Evolutionary conservation across 2,113 vertebrate species (phyloP).

Genomic region (Patagioenas fasciata): DNA sequence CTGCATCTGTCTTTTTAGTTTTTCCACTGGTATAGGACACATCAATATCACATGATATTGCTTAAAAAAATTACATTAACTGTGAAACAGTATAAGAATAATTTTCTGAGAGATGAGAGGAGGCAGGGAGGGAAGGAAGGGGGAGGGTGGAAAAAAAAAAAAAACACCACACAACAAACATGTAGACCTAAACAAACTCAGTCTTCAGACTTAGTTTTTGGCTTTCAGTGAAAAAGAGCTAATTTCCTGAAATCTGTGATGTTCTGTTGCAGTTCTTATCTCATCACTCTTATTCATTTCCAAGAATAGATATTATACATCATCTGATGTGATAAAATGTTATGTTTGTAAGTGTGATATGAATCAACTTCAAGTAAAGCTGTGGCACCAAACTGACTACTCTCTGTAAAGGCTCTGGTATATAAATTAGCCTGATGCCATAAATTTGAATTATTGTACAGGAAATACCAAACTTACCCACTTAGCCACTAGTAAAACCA

Average conservation of each 20-base stretch:
- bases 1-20: not conserved
- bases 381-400: constrained; percentile 15
- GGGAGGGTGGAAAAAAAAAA: no score
- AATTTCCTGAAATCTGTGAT: constrained; percentile 34
- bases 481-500: not conserved
- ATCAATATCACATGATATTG: not conserved
- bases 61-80: not conserved
- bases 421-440: not conserved
- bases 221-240: constrained; percentile 19
- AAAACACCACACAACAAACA: no score
- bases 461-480: constrained; percentile 32
- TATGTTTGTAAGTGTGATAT: constrained; percentile 32
- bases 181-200: not conserved
- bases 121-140: no score
- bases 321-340: constrained; percentile 37
- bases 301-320: constrained; percentile 30
- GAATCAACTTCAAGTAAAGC: constrained; percentile 39
- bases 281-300: constrained; percentile 33
- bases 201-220: not conserved
- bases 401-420: not conserved
- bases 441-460: constrained; percentile 13
- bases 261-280: constrained; percentile 41
- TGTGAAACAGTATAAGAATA: not conserved
- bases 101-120: not conserved
- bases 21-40: constrained; percentile 13